phyloP scores from a whole-genome alignment of 2,797 vertebrate species.

The Darevskia nairensis region DNA sequence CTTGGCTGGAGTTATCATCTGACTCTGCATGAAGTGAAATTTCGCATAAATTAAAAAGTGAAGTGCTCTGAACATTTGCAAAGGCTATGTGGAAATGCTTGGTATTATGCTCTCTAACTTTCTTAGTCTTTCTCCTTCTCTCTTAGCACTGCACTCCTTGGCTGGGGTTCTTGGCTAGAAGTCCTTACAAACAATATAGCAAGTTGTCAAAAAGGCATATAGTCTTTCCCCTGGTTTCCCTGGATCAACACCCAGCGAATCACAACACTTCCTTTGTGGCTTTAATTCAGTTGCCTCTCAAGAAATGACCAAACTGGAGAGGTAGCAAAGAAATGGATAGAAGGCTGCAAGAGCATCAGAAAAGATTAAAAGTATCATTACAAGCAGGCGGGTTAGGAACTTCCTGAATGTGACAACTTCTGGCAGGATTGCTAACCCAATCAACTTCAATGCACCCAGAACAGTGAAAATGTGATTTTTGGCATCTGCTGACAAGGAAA shows the following conservation, averaged over 20 bases:
- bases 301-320: background rate
- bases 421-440: conserved; percentile 1
- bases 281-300: background rate
- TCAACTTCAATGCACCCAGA: background rate
- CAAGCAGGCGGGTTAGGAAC: background rate
- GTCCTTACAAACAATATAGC: background rate
- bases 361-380: background rate
- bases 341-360: background rate
- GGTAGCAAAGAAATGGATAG: conserved; percentile 5
- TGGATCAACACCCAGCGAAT: background rate
- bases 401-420: conserved; percentile 1
- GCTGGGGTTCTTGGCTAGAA: background rate
- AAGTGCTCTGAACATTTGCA: background rate
- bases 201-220: background rate
- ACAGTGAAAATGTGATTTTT: background rate
- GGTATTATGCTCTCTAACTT: background rate
- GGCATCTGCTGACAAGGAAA: background rate
- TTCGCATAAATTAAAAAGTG: background rate
- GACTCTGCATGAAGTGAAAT: background rate
- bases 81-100: background rate
- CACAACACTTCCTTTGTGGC: background rate
- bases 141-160: background rate
- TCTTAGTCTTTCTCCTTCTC: no score
- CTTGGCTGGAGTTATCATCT: background rate
- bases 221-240: background rate